Evolutionary conservation across 2,797 vertebrate genomes (phyloP), one percentile per base, ranked within the genome.

Genomic region (Mareca penelope): DNA sequence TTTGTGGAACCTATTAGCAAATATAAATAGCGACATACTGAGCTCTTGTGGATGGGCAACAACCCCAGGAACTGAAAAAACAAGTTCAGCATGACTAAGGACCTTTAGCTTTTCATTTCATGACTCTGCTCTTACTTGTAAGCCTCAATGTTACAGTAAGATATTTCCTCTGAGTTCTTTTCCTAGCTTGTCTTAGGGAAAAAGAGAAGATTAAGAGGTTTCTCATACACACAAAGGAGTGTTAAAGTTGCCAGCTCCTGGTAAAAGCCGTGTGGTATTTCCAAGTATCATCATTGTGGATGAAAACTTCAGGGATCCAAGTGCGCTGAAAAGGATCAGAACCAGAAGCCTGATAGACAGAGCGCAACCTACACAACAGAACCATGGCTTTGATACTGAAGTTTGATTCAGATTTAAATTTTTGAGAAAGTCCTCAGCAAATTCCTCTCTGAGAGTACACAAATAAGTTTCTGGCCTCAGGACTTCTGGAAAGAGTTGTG

Each of bases 61-160:
- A 95, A 56, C 60, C 23, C 55, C 52, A 78, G 59, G 59, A 94
- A 56, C 42, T 86, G 73, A 94, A 86, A 94, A 96, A 79, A 29
- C 63, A 90, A 91, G 80, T 84, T 92, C 85, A 91, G 85, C 80
- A 70, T 85, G 92, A 94, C 77, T 79, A 89, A 89, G 80, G 80
- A 88, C 64, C 15, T 95, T 86, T 88, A 87, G 15, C 31, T 90
- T 95, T 96, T 93, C 44, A 87, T 95, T 77, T 79, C 15, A 42
- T 90, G 80, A 91, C 70, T 89, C 84, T 90, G 63, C 83, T 95
- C 92, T 95, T 93, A 84, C 37, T 86, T 59, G 63, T 46, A 91
- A 88, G n/a, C 55, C 35, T 88, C 35, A 79, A 31, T 68, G 78
- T 91, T 93, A 46, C 85, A 88, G 73, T 71, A 88, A 70, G 48